Base-by-base conservation (phyloP, 2,113 vertebrate genomes). In the Scytalopus superciliaris region DNA sequence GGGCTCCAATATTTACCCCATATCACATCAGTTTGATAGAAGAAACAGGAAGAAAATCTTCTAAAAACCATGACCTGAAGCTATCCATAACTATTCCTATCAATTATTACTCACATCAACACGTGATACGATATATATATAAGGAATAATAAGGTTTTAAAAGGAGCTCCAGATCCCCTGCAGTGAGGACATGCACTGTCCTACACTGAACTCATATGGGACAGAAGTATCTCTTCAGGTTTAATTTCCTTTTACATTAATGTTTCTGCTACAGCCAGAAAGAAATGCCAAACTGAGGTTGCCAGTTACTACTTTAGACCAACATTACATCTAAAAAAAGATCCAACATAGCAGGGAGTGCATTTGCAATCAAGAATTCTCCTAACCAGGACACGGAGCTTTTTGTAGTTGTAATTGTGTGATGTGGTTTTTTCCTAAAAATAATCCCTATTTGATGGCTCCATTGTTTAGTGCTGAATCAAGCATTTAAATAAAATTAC, bases 401-500 rank as follows among this genome's bases (percentile, higher is more conserved):
- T 74, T 88, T 74, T 88, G 60, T 83, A 63, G 67, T 77, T 52
- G 19, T 30, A 76, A 77, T 66, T 67, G 63, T 44, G 59, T 19
- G 40, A 25, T 45, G 28, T 30, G 6, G 0, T 12, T 89, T 83
- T 44, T 30, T 17, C 19, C 57, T 52, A 62, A 87, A 93, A 89
- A 84, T 42, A 87, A 87, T 44, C 81, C 49, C 21, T 19, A 55
- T 86, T 94, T 35, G 28, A n/a, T 50, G 63, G 47, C 30, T 60
- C 76, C 47, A 37, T 42, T 74, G 72, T 92, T 95, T 57, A 78
- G 66, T 50, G 39, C 49, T 73, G 60, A 94, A 82, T 72, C 53
- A 82, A 78, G 85, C 75, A 90, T 84, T 94, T 67, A 89, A 94
- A 92, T 81, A 84, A 93, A 96, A 96, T 90, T 89, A 72, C 49